These are phyloP conservation scores for Varanus salvator DNA, from an alignment of 2,113 vertebrate species.

Conservation along the genomic window DNA sequence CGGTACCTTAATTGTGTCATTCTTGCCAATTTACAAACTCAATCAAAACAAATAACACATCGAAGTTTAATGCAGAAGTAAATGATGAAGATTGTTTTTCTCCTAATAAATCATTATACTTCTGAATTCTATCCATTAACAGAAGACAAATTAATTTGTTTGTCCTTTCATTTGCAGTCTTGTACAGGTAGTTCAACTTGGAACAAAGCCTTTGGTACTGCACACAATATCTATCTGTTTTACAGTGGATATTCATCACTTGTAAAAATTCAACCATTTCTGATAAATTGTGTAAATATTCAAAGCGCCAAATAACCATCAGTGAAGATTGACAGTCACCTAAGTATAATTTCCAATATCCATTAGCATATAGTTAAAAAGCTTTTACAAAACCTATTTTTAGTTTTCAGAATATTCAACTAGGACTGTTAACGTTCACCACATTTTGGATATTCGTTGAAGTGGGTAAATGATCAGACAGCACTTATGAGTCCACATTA, in stretches of 20 bases:
- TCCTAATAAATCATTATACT: conserved; percentile 56
- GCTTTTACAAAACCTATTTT: background rate
- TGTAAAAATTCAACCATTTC: background rate
- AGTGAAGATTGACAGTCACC: background rate
- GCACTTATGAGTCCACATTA: too few relatives aligned
- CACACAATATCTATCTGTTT: background rate
- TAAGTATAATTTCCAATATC: background rate
- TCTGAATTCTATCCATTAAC: conserved; percentile 43
- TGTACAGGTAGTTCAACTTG: background rate
- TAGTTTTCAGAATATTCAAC: background rate
- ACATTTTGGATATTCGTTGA: background rate
- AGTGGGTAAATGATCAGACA: background rate
- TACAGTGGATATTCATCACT: background rate
- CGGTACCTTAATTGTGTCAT: conserved; percentile 70
- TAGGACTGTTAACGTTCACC: background rate
- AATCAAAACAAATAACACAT: conserved; percentile 75
- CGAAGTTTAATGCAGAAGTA: conserved; percentile 71
- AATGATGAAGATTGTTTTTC: conserved; percentile 62
- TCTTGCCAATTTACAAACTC: conserved; percentile 73
- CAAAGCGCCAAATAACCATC: background rate
- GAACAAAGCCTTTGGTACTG: background rate
- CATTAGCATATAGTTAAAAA: background rate
- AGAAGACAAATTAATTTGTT: background rate
- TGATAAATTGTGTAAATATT: background rate
- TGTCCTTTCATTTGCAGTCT: background rate